Conservation (phyloP, 2,888 invertebrate species). For the Muscina levida region DNA sequence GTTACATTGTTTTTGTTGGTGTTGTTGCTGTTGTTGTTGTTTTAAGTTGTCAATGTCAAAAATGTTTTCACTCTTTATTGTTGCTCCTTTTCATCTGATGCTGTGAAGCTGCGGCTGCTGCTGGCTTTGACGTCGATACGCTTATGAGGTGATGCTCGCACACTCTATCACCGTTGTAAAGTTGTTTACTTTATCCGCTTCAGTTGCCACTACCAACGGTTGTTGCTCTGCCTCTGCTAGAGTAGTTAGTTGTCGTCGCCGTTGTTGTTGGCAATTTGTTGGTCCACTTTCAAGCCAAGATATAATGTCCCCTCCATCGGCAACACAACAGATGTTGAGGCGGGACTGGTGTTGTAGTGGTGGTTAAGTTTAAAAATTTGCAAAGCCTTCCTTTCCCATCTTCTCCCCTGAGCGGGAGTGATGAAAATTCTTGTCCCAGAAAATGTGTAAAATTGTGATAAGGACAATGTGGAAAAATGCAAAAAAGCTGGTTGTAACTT, state of each 20-base stretch:
- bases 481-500: no score
- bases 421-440: no score
- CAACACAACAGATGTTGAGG: constrained; percentile 9
- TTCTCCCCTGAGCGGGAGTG: no score
- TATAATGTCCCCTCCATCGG: not conserved
- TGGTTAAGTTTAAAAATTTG: no score
- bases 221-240: no score
- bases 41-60: constrained; percentile 58
- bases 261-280: constrained; percentile 63
- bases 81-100: constrained; percentile 56
- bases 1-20: constrained; percentile 45
- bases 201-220: not conserved
- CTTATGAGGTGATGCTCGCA: no score
- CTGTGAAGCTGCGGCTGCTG: constrained; percentile 47
- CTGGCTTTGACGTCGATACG: constrained; percentile 16
- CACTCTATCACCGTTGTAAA: constrained; percentile 28
- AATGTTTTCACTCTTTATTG: constrained; percentile 51
- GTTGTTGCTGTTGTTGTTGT: constrained; percentile 1
- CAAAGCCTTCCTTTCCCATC: no score
- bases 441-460: no score
- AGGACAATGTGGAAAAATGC: no score
- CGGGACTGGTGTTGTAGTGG: no score
- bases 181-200: constrained; percentile 30
- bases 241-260: constrained; percentile 58
- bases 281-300: constrained; percentile 54